Evolutionary conservation across 2,113 vertebrate genomes (phyloP).

Genomic region (Bos indicus): DNA sequence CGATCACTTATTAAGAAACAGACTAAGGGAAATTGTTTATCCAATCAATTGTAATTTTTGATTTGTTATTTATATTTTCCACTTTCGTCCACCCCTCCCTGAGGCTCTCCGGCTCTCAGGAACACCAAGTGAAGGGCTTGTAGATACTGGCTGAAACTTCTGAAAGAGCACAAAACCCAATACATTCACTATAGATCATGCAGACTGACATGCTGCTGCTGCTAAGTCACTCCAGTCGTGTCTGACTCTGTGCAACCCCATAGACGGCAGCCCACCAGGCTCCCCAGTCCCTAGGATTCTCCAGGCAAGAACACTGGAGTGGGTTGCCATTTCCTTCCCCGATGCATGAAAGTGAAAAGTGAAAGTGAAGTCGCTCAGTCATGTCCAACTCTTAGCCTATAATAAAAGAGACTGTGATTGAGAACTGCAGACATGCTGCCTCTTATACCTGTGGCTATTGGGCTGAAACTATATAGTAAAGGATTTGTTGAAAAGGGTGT

Average conservation of each 20-base stretch:
- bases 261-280: too few relatives aligned
- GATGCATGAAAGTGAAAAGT: too few relatives aligned
- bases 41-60: constrained; percentile 89
- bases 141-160: constrained; percentile 61
- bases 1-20: constrained; percentile 89
- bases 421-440: constrained; percentile 64
- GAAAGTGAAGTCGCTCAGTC: too few relatives aligned
- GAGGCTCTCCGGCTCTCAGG: constrained; percentile 70
- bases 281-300: too few relatives aligned
- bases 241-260: too few relatives aligned
- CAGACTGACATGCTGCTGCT: constrained; percentile 46
- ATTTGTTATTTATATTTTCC: constrained; percentile 91
- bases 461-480: constrained; percentile 70
- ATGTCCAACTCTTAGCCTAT: not conserved
- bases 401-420: constrained; percentile 61
- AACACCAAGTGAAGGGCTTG: constrained; percentile 65
- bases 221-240: too few relatives aligned
- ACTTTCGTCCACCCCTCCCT: constrained; percentile 81
- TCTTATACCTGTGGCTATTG: constrained; percentile 73
- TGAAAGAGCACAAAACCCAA: constrained; percentile 61
- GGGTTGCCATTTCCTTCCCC: too few relatives aligned
- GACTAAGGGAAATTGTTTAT: constrained; percentile 90
- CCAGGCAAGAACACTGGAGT: too few relatives aligned
- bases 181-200: constrained; percentile 59
- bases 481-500: constrained; percentile 63